Evolutionary conservation across 2,113 vertebrate genomes (phyloP), one percentile per base, ranked within the genome.

Genomic region (Sclerurus mexicanus): DNA sequence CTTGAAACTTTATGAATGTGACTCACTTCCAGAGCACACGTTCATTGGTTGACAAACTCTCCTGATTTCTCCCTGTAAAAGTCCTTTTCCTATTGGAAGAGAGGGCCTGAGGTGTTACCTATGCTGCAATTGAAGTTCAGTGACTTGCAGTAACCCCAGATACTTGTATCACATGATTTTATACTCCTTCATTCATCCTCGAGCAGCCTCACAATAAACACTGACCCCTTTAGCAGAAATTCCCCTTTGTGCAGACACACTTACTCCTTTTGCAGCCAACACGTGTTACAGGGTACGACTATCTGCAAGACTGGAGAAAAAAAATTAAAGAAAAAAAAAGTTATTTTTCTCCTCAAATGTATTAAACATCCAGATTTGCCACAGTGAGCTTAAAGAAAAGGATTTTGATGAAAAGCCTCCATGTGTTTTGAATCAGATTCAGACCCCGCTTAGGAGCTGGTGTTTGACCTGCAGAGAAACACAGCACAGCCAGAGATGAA

Each of bases 71-170:
- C 59, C 68, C 59, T 1, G 67, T 25, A 46, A 55, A 88, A 88
- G 42, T 14, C 76, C 50, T 60, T 86, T 81, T 80, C 95, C 90
- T 46, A 97, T 97, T 97, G 96, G 96, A 77, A 90, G 92, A 90
- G 76, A 88, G 59, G 18, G 16, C 39, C 95, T 96, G 94, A 97
- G 95, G 95, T 97, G 95, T 74, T 95, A 88, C 90, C 95, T 92
- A 37, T 16, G 79, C 90, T 84, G 92, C 69, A 92, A 69, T 2
- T 64, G 76, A 74, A 94, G 94, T 90, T 95, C 88, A 86, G 22
- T 84, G 95, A 92, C 95, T 92, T 13, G 3, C 18, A 95, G 92
- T 95, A 95, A 97, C 95, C 90, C 90, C 90, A 72, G 85, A 86
- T 93, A 63, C 19, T 16, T 37, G 19, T 24, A 22, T 71, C 75